phyloP scores from a whole-genome alignment of 2,888 invertebrate genomes.

The Therioaphis trifolii region DNA sequence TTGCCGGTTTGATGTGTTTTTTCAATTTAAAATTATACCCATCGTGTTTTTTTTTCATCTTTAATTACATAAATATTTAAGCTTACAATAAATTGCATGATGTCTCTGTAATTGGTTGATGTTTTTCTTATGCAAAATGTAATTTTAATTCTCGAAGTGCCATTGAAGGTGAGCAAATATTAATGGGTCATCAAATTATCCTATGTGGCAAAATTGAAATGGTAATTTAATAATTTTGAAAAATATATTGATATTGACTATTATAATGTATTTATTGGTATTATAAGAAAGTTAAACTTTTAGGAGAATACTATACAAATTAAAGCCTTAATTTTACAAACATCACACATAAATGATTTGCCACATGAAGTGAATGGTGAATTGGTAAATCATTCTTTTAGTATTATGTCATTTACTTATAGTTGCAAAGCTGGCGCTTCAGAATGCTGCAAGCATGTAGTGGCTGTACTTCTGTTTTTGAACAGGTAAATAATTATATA shows the following conservation, averaged over 20 bases:
- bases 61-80: no score
- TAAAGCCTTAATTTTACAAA: constrained; percentile 3
- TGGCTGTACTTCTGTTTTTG: constrained; percentile 4
- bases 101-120: neutral
- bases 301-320: constrained; percentile 26
- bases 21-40: no score
- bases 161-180: constrained; percentile 26
- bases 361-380: constrained; percentile 27
- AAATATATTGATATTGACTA: neutral
- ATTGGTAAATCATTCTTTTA: constrained; percentile 3
- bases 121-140: constrained; percentile 1
- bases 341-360: constrained; percentile 5
- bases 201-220: constrained; percentile 8
- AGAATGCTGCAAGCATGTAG: no score
- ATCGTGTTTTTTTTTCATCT: neutral
- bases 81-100: no score
- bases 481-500: constrained; percentile 22
- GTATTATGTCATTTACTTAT: constrained; percentile 1
- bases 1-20: neutral
- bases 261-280: constrained; percentile 10
- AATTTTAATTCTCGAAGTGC: constrained; percentile 18
- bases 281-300: constrained; percentile 1
- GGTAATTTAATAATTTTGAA: neutral
- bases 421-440: constrained; percentile 18
- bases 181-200: neutral